Conservation (phyloP, 2,797 vertebrate genomes). For the Paguma larvata region DNA sequence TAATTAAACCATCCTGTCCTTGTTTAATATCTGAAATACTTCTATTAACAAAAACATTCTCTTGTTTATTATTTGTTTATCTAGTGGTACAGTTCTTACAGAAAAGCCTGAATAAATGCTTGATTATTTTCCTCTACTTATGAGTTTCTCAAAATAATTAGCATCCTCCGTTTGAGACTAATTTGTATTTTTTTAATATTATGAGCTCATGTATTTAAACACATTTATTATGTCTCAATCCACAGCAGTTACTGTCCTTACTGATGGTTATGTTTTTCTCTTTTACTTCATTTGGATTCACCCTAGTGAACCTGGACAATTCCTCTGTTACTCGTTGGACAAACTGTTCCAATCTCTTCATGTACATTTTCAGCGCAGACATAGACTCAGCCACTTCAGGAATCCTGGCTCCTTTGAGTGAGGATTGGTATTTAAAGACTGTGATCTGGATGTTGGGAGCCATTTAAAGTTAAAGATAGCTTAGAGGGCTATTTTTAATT, state of each 20-base stretch:
- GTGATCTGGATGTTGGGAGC: background rate
- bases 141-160: background rate
- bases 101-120: background rate
- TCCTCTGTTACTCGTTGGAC: background rate
- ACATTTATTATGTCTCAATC: background rate
- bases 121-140: background rate
- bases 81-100: background rate
- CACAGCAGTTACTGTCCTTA: background rate
- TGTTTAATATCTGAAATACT: background rate
- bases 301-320: background rate
- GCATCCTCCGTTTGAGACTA: background rate
- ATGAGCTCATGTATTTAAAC: background rate
- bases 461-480: background rate
- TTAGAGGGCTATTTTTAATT: background rate
- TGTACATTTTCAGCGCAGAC: background rate
- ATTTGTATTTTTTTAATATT: background rate
- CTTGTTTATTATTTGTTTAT: background rate
- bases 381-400: background rate
- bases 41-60: background rate
- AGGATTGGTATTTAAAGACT: background rate
- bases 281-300: background rate
- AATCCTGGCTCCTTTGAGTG: background rate
- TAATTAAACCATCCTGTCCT: background rate
- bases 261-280: background rate
- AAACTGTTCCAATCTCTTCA: background rate